Evolutionary conservation across 2,888 invertebrate species (phyloP), one percentile per base, ranked within the genome.

Genomic region (Orchesellides sinensis): DNA sequence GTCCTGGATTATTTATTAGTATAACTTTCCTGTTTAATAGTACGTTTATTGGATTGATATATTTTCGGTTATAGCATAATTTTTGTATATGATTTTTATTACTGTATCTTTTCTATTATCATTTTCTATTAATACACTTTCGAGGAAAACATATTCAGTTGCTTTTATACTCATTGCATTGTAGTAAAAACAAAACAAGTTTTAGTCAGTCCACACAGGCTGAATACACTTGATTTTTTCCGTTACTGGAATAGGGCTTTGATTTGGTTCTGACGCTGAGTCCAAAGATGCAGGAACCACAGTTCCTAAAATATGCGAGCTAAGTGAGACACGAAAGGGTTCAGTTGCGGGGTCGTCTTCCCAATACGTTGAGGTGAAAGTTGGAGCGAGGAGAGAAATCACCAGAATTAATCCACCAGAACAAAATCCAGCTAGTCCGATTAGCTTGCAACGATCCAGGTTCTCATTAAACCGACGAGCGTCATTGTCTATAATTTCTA

Each of bases 341-440:
- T 87, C 88, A 8, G 86, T 85, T 5, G 86, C 85, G 17, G 89
- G 89, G 69, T 89, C 89, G 32, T 91, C 90, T 35, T 84, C 86
- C 87, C 90, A 90, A 85, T 90, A 90, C 56, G 89, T 89, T 47
- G 89, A 89, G 45, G 91, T 89, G 83, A 91, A 90, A 82, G 90
- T 91, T 1, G 91, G 91, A 72, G 91, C 90, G 17, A 91, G 88
- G 1, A 91, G 89, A 23, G 91, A 89, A 82, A 90, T 89, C 19
- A 91, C 90, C 25, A 91, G 88, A 1, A 91, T 90, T n/a, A 90
- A 88, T 2, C 91, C 91, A 2, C 92, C 92, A 14, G 90, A 88
- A 86, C 91, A 91, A 88, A 92, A 92, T 32, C 91, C 87, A 19
- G 90, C 90, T 19, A 92, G 88, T 2, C 92, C 92, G 52, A 91